These are phyloP conservation scores for Heliconius hermathena DNA, from an alignment of 1,140 invertebrate genomes.

Conservation along the genomic window DNA sequence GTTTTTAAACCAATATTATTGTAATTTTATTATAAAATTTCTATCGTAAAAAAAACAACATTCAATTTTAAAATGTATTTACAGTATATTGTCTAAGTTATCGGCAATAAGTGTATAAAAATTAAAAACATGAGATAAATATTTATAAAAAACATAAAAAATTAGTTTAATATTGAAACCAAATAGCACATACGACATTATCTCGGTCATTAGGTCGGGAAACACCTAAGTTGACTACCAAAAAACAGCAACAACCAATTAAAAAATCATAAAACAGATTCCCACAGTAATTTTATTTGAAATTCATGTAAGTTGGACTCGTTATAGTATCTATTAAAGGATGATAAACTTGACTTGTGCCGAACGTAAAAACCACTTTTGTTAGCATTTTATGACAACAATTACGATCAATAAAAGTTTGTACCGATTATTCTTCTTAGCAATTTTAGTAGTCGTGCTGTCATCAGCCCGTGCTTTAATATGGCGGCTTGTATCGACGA, in stretches of 20 bases:
- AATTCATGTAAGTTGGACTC: conserved; percentile 60
- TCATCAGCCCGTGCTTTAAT: conserved; percentile 58
- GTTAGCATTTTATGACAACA: conserved; percentile 80
- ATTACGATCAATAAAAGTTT: conserved; percentile 80
- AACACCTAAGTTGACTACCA: conserved; percentile 35
- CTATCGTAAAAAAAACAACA: background rate
- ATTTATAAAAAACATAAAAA: conserved; percentile 4
- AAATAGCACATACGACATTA: conserved; percentile 1
- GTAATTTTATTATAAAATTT: background rate
- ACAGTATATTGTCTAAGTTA: background rate
- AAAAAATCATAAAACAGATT: conserved; percentile 71
- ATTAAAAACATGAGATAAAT: background rate
- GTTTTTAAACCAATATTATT: background rate
- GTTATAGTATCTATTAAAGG: conserved; percentile 61
- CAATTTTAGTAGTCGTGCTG: conserved; percentile 73
- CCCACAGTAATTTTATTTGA: conserved; percentile 58
- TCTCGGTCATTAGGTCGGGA: conserved; percentile 21
- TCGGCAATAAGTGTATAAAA: background rate
- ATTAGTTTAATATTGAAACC: conserved; percentile 6
- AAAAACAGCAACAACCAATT: conserved; percentile 55
- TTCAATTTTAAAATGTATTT: background rate
- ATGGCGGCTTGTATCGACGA: conserved; percentile 44
- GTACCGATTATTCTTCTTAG: conserved; percentile 74
- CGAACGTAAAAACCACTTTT: conserved; percentile 79
- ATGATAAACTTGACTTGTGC: conserved; percentile 76